phyloP scores from a whole-genome alignment of 2,888 invertebrate genomes.

The Hetaerina titia region DNA sequence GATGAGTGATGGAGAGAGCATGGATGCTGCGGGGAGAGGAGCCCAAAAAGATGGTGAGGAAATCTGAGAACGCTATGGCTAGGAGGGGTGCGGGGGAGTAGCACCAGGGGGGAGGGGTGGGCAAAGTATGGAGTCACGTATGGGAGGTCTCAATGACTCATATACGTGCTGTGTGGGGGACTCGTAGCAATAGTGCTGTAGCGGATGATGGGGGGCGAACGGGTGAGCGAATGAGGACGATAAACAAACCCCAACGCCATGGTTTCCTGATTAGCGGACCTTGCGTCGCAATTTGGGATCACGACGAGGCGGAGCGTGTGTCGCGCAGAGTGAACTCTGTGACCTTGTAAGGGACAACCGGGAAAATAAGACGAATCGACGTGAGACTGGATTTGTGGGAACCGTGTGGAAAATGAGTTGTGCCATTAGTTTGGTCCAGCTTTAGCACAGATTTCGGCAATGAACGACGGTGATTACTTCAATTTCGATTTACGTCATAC shows the following conservation, averaged over 20 bases:
- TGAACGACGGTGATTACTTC: not conserved
- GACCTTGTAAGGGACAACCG: constrained; percentile 34
- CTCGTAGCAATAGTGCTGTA: not conserved
- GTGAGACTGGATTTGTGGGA: not conserved
- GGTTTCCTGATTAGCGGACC: constrained; percentile 55
- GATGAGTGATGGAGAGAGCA: constrained; percentile 33
- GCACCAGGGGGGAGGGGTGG: not conserved
- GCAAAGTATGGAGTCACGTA: not conserved
- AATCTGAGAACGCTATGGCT: not conserved
- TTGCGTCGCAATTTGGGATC: not conserved
- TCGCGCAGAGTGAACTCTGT: not conserved
- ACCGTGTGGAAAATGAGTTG: not conserved
- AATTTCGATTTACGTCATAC: not conserved
- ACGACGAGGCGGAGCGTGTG: not conserved
- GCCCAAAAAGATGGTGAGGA: not conserved
- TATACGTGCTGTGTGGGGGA: not conserved
- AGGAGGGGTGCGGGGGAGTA: not conserved
- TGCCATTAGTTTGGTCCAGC: not conserved
- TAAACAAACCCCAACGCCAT: constrained; percentile 33
- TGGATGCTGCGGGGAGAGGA: not conserved
- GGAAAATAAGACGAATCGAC: not conserved
- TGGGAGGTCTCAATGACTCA: not conserved
- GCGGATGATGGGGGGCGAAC: not conserved
- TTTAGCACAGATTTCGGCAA: not conserved
- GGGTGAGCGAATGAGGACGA: not conserved